Evolutionary conservation across 2,888 invertebrate genomes (phyloP), one percentile per base, ranked within the genome.

Genomic region (Pomacea canaliculata): DNA sequence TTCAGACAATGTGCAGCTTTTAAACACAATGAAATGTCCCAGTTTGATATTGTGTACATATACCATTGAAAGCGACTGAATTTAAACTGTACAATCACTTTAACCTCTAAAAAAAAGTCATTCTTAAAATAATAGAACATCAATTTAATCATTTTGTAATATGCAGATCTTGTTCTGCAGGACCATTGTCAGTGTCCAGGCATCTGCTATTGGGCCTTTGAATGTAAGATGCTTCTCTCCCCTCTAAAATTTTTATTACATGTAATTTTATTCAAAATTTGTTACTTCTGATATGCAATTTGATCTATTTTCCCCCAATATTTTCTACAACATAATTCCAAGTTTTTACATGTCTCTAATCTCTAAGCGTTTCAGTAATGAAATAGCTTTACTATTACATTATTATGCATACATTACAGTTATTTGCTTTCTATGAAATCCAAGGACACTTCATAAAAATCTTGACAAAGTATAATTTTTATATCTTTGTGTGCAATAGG

Each of bases 141-240:
- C 37, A 37, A 37, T 37, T 37, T 70, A 23, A 51, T 18, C 18
- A n/a, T 9, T 48, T 70, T n/a, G 37, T 10, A 56, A 56, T 16
- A 16, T 56, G 51, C 10, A 56, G 7, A 69, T 51, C 49, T 10
- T 60, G 59, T 51, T 16, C 12, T 23, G 10, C 67, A 73, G 73
- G 12, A 67, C 67, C 46, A 46, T 66, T 12, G 73, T 67, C 16
- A 56, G 51, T 8, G 67, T 67, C 46, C 5, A 59, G 67, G 48
- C 66, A 37, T 67, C 73, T n/a, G 67, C 59, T 46, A 59, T 73
- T n/a, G 73, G 73, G 9, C 67, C 66, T 23, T 7, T 73, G 19
- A 67, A 59, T 23, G 73, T 73, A 13, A 73, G 73, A 59, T 23
- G 10, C 16, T 16, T 7, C n/a, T 60, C 18, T 60, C 18, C 60